Percentiles rank a stretch among this genome's conserved stretches.
phyloP scores from a whole-genome alignment of 2,113 vertebrate species.

The Chinchilla lanigera region DNA sequence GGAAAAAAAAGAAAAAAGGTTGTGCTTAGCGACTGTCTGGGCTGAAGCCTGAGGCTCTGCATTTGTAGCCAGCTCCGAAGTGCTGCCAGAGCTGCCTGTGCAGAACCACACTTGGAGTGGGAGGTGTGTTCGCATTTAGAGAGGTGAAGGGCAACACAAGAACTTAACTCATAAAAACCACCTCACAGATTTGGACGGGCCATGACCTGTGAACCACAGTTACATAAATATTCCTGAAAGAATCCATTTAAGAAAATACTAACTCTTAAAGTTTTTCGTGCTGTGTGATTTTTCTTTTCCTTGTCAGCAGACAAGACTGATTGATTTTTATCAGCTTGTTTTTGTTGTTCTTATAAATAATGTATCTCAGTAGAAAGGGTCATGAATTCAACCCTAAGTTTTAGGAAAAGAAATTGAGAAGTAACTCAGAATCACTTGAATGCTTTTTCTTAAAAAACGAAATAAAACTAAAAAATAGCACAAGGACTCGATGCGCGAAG shows the following conservation, averaged over 20 bases:
- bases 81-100: background rate
- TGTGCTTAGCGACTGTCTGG: background rate
- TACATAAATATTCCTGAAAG: constrained; percentile 43
- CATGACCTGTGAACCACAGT: background rate
- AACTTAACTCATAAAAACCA: background rate
- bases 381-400: constrained; percentile 36
- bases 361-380: background rate
- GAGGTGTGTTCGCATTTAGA: background rate
- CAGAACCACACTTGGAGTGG: background rate
- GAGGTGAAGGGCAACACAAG: background rate
- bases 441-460: background rate
- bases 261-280: background rate
- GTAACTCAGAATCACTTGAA: constrained; percentile 18
- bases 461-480: background rate
- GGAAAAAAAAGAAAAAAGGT: background rate
- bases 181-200: background rate
- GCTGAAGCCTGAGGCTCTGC: background rate
- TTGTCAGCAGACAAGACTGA: background rate
- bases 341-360: constrained; percentile 49
- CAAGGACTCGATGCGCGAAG: background rate
- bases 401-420: constrained; percentile 58
- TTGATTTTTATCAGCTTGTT: constrained; percentile 41
- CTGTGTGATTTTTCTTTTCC: background rate
- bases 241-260: constrained; percentile 36
- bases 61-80: background rate